Conservation (phyloP, 2,113 vertebrate genomes). For the Turnix velox region DNA sequence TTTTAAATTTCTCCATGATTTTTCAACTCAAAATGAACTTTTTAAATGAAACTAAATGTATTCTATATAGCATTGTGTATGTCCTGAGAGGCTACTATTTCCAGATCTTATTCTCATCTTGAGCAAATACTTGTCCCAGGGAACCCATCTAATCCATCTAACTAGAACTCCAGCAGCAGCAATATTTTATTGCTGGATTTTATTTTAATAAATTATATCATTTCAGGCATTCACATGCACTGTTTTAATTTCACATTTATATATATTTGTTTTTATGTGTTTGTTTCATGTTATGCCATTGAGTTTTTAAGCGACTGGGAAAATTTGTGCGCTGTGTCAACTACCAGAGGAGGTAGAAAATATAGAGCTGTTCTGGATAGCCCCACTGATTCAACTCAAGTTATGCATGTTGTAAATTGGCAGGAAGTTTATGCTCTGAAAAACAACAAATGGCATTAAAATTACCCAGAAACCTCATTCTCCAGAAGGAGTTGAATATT, state of each 20-base stretch:
- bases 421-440: background rate
- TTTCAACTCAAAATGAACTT: background rate
- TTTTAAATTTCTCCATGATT: background rate
- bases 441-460: background rate
- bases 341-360: background rate
- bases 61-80: background rate
- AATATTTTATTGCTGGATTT: background rate
- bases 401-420: background rate
- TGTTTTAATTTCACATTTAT: background rate
- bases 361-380: background rate
- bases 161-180: background rate
- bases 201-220: background rate
- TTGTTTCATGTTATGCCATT: background rate
- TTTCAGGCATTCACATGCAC: background rate
- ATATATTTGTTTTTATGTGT: background rate
- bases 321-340: accelerated
- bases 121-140: background rate
- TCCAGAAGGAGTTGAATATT: background rate
- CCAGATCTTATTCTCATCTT: background rate
- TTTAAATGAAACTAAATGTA: background rate
- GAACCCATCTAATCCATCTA: background rate
- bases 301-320: background rate
- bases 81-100: background rate
- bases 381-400: background rate
- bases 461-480: background rate